phyloP scores from a whole-genome alignment of 2,113 vertebrate species.

The Phaetusa simplex region DNA sequence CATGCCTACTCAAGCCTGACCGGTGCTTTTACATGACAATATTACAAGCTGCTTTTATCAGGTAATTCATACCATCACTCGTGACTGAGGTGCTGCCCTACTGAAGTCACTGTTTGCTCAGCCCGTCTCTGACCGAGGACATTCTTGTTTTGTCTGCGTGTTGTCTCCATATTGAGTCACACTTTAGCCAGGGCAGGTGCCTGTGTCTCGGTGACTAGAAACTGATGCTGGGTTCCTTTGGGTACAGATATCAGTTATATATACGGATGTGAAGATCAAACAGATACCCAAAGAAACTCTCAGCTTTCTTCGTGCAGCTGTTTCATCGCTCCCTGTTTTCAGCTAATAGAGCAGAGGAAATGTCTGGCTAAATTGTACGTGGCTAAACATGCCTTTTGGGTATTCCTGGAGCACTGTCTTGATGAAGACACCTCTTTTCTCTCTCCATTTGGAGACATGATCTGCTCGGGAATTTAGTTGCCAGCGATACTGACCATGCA shows the following conservation, averaged over 20 bases:
- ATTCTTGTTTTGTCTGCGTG: background rate
- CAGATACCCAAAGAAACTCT: background rate
- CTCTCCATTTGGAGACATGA: background rate
- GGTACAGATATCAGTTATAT: background rate
- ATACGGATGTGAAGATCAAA: background rate
- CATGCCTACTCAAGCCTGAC: background rate
- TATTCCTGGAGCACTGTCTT: background rate
- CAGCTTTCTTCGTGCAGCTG: background rate
- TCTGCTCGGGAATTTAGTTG: background rate
- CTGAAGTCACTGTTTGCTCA: background rate
- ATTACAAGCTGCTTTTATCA: background rate
- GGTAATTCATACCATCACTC: background rate
- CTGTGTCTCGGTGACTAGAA: background rate
- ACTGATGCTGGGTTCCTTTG: background rate
- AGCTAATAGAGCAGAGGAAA: background rate
- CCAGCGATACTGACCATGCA: background rate
- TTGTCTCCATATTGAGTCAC: background rate
- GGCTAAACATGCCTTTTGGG: background rate
- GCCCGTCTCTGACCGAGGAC: accelerated
- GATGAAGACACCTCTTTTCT: background rate
- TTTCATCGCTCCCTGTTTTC: background rate
- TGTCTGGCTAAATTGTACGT: background rate
- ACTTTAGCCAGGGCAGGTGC: background rate
- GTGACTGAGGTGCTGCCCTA: background rate
- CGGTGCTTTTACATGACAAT: background rate